These are phyloP conservation scores for Prolemur simus DNA, from an alignment of 2,113 vertebrate species.

Conservation along the genomic window DNA sequence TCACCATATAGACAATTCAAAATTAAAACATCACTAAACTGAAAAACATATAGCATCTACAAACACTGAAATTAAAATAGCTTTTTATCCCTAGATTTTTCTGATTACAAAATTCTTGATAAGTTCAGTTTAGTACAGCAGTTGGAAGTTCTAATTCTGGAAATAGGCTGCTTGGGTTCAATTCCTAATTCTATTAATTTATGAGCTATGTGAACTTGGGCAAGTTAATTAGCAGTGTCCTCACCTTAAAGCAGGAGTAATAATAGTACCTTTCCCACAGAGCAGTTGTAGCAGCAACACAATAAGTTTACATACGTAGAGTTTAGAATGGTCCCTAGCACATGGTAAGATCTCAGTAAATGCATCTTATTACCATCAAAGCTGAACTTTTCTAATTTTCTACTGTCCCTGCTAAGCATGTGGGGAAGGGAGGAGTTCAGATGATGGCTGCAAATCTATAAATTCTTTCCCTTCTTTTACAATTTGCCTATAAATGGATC, in stretches of 20 bases:
- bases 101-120: not conserved
- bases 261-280: not conserved
- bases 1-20: not conserved
- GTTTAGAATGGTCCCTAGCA: not conserved
- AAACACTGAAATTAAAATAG: not conserved
- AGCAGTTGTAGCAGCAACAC: not conserved
- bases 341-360: not conserved
- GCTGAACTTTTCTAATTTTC: not conserved
- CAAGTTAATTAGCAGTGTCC: constrained; percentile 2
- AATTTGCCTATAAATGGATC: not conserved
- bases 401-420: not conserved
- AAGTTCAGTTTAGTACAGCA: not conserved
- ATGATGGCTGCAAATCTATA: not conserved
- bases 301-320: not conserved
- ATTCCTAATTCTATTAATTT: not conserved
- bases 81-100: not conserved
- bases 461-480: not conserved
- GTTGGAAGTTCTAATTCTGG: constrained; percentile 1
- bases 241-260: not conserved
- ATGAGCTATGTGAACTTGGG: not conserved
- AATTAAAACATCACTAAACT: not conserved
- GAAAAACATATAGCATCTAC: not conserved
- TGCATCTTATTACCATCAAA: not conserved
- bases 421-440: not conserved
- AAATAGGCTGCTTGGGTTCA: not conserved